These are phyloP conservation scores for Myiagra hebetior DNA, from an alignment of 2,113 vertebrate species.

Conservation along the genomic window DNA sequence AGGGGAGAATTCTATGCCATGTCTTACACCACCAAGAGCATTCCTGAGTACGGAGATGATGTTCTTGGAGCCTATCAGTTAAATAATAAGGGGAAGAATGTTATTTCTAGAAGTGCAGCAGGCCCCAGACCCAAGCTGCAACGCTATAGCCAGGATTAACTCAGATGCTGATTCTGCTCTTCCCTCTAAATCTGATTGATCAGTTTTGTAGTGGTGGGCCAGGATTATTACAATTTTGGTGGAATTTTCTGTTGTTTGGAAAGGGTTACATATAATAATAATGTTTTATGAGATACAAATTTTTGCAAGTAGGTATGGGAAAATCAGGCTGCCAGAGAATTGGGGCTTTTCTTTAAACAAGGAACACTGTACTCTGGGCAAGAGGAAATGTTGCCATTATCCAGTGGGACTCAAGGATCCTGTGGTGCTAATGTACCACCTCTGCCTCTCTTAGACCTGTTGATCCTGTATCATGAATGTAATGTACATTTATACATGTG, in stretches of 20 bases:
- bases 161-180: not conserved
- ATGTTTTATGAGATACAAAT: not conserved
- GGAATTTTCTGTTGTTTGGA: not conserved
- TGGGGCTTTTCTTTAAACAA: not conserved
- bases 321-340: not conserved
- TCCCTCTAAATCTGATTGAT: not conserved
- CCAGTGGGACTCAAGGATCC: not conserved
- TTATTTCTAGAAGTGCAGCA: not conserved
- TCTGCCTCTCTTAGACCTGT: not conserved
- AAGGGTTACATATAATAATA: not conserved
- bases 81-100: not conserved
- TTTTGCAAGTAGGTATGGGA: not conserved
- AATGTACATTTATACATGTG: fast-evolving
- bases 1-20: not conserved
- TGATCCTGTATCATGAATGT: fast-evolving
- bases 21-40: not conserved
- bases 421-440: not conserved
- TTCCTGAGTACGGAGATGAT: not conserved
- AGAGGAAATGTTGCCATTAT: not conserved
- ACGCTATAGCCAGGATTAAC: not conserved
- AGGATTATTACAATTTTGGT: not conserved
- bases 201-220: not conserved
- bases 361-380: not conserved
- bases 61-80: not conserved
- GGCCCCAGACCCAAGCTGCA: not conserved